These are phyloP conservation scores for Tangara arthus DNA, from an alignment of 2,797 vertebrate genomes.

Conservation along the genomic window DNA sequence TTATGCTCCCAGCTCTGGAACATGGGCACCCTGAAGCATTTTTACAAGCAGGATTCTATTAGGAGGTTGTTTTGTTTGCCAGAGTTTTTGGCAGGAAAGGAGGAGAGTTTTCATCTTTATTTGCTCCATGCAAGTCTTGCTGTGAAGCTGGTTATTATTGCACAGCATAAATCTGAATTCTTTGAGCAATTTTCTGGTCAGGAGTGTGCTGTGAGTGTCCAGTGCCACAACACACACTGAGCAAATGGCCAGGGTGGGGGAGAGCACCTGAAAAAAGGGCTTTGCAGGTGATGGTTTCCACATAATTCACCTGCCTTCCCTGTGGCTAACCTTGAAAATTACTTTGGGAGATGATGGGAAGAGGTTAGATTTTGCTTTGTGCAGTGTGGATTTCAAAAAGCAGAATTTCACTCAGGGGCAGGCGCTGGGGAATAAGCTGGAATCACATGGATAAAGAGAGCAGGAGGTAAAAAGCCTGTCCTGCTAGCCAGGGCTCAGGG, in stretches of 20 bases:
- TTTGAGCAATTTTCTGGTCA: not conserved
- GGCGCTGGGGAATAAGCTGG: not conserved
- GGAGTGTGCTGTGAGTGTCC: not conserved
- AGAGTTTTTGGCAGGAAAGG: slow-evolving; percentile 2
- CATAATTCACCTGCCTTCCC: not conserved
- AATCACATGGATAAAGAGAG: not conserved
- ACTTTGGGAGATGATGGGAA: not conserved
- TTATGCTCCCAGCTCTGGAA: slow-evolving; percentile 31
- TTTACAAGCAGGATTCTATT: slow-evolving; percentile 6
- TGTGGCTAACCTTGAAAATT: slow-evolving; percentile 15
- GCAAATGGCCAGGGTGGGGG: not conserved
- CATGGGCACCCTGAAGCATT: slow-evolving; percentile 25
- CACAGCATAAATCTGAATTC: not conserved
- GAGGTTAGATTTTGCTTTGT: not conserved
- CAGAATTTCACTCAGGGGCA: not conserved
- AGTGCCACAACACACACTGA: not conserved
- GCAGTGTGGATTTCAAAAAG: not conserved
- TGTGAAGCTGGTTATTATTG: not conserved
- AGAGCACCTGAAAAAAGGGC: not conserved
- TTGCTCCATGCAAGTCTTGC: not conserved
- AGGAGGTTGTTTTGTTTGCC: not conserved
- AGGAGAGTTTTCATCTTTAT: not conserved
- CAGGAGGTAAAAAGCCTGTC: not conserved
- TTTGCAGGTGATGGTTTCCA: not conserved
- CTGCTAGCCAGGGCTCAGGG: not conserved